Evolutionary conservation across 2,113 vertebrate species (phyloP), one percentile per base, ranked within the genome.

Genomic region (Sakesphorus luctuosus): DNA sequence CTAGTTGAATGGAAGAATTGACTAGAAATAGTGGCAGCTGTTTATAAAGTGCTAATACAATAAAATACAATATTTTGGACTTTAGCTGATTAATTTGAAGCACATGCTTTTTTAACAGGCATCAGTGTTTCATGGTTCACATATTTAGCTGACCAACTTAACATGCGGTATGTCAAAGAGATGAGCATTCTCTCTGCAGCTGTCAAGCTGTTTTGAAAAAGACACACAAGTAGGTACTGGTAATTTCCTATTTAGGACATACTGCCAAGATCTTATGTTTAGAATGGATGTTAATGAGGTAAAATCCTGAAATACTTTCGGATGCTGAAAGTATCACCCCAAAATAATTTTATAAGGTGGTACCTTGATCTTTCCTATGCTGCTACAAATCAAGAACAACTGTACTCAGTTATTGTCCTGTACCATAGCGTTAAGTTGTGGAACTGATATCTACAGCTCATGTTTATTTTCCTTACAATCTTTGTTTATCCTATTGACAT

Each of bases 21-120:
- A 71, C 71, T 94, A 96, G 94, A 95, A 97, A 93, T 92, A 93
- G 94, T 96, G 89, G 84, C 80, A 93, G 69, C 97, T 98, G 97
- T 96, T 98, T 98, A 94, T 95, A 72, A 91, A 94, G 74, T 86
- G 68, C 83, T 96, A 97, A 97, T 95, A 91, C 90, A 90, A 84
- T 56, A 49, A 96, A 56, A 69, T 43, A 91, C 40, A 29, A 52
- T 89, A 90, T 87, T 82, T 84, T 31, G 35, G 84, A 89, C 90
- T 96, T 92, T 56, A 71, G 47, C 77, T 91, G 87, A 88, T 95
- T 96, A 97, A 97, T 98, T 86, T 95, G 96, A 97, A 97, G 92
- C 82, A 93, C 65, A 91, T 93, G 67, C 89, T 96, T 85, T 46
- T 87, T 87, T 92, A 95, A 56, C 61, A 83, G 84, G 29, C 38